Evolutionary conservation across 1,140 invertebrate genomes (phyloP).

Genomic region (Antheraea pernyi): DNA sequence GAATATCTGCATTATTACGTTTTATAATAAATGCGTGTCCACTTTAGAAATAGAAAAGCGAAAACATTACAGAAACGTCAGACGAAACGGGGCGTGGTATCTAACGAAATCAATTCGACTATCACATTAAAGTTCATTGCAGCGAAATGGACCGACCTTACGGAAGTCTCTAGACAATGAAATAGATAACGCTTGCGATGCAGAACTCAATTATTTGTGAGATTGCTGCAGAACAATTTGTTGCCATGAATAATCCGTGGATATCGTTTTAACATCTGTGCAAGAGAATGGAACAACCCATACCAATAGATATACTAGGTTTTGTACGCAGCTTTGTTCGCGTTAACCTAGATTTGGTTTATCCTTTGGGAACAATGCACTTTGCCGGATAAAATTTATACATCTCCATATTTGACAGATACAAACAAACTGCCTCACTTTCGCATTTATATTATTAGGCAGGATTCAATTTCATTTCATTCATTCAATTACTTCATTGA

Average conservation of each 20-base stretch:
- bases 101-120: conserved; percentile 1
- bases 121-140: conserved; percentile 9
- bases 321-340: too few relatives aligned
- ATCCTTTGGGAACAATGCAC: too few relatives aligned
- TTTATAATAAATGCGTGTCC: not conserved
- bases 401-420: too few relatives aligned
- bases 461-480: too few relatives aligned
- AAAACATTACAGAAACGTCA: not conserved
- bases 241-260: conserved; percentile 2
- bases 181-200: conserved; percentile 8
- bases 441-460: too few relatives aligned
- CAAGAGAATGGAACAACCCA: not conserved
- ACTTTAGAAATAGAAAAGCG: not conserved
- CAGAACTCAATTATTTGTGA: conserved; percentile 10
- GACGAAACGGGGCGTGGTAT: conserved; percentile 1
- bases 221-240: conserved; percentile 8
- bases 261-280: not conserved
- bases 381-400: too few relatives aligned
- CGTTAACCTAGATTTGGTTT: too few relatives aligned
- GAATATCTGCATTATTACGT: too few relatives aligned
- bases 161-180: conserved; percentile 6
- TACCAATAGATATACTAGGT: not conserved
- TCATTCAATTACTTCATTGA: too few relatives aligned
- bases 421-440: too few relatives aligned
- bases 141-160: conserved; percentile 7